Percentiles rank a stretch among this genome's conserved stretches.
These are phyloP conservation scores for Agonum fuliginosum DNA, from an alignment of 2,888 invertebrate genomes.

Conservation along the genomic window DNA sequence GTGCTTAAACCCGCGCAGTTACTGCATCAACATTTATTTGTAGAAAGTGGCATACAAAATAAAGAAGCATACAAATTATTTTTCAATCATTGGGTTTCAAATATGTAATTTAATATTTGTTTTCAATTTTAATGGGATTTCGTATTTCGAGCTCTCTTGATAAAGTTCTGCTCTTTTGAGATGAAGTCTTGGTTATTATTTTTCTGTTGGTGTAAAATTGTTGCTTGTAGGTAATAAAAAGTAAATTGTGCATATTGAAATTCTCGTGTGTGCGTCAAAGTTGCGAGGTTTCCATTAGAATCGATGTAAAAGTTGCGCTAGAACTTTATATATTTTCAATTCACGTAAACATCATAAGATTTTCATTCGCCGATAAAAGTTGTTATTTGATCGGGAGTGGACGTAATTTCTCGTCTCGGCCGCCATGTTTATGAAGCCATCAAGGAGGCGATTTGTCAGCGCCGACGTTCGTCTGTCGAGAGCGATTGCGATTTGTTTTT, in stretches of 20 bases:
- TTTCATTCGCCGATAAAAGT: constrained; percentile 53
- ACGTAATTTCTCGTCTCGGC: constrained; percentile 25
- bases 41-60: too few species aligned
- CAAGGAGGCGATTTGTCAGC: constrained; percentile 41
- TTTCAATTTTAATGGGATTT: too few species aligned
- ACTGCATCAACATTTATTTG: too few species aligned
- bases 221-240: neutral
- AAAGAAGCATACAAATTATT: too few species aligned
- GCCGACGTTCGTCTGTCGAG: constrained; percentile 37
- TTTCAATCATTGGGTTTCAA: too few species aligned
- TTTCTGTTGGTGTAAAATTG: too few species aligned
- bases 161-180: too few species aligned
- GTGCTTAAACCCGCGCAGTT: too few species aligned
- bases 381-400: constrained; percentile 28
- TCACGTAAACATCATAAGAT: constrained; percentile 56
- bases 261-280: neutral
- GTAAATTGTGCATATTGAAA: constrained; percentile 21
- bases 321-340: constrained; percentile 53
- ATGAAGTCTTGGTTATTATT: too few species aligned
- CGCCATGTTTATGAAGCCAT: constrained; percentile 42
- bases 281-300: constrained; percentile 40
- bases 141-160: too few species aligned
- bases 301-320: neutral
- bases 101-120: too few species aligned
- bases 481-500: constrained; percentile 44